phyloP scores from a whole-genome alignment of 2,888 invertebrate genomes.

The Caradrina kadenii region DNA sequence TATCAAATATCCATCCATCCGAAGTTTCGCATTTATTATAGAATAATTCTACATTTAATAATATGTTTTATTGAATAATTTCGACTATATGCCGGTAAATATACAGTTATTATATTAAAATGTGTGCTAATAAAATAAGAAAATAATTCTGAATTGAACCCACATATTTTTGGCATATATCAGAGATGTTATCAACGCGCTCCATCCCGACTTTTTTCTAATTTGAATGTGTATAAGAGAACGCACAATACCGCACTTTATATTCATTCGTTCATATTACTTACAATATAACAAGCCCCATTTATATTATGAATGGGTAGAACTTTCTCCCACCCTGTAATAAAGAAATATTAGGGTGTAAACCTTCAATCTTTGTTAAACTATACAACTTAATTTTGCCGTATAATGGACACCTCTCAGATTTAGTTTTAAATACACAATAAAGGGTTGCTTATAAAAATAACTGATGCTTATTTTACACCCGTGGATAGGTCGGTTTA shows the following conservation, averaged over 20 bases:
- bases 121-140: not conserved
- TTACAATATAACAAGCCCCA: constrained; percentile 47
- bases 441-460: constrained; percentile 38
- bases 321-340: constrained; percentile 50
- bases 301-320: constrained; percentile 44
- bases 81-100: too few relatives aligned
- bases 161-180: not conserved
- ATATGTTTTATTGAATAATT: too few relatives aligned
- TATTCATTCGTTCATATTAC: constrained; percentile 55
- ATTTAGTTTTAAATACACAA: constrained; percentile 26
- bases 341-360: constrained; percentile 49
- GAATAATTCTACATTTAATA: too few relatives aligned
- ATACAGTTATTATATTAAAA: not conserved
- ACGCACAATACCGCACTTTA: constrained; percentile 37
- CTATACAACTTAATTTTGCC: constrained; percentile 42
- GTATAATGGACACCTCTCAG: constrained; percentile 7
- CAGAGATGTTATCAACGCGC: not conserved
- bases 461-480: constrained; percentile 42
- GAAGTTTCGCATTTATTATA: too few relatives aligned
- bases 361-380: constrained; percentile 46
- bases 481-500: constrained; percentile 23
- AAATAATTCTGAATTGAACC: not conserved
- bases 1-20: too few relatives aligned
- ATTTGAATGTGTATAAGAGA: constrained; percentile 39
- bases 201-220: constrained; percentile 8